Percentiles rank a stretch among this genome's conserved stretches.
Conservation (phyloP, 2,797 vertebrate species). For the Scyliorhinus canicula region DNA sequence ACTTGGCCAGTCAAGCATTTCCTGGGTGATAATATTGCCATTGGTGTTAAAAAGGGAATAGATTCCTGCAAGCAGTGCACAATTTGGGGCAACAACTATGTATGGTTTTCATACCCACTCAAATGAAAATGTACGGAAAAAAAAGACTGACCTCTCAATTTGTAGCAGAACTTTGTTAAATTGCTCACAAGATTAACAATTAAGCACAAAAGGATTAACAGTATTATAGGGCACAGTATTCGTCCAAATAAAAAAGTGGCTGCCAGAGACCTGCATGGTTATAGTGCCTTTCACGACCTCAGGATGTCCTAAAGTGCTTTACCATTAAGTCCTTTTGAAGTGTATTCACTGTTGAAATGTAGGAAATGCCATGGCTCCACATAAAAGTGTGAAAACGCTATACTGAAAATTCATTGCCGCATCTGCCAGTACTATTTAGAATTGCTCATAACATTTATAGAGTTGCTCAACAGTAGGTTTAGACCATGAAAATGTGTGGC, state of each 20-base stretch:
- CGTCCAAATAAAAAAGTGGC: background rate
- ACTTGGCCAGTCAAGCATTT: background rate
- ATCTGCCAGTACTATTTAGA: no score
- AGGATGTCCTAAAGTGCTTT: no score
- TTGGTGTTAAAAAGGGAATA: background rate
- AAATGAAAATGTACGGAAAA: background rate
- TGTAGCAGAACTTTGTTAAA: background rate
- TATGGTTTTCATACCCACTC: background rate
- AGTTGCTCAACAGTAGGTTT: background rate
- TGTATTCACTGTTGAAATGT: no score
- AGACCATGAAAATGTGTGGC: no score
- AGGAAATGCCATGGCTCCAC: no score
- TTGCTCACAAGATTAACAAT: background rate
- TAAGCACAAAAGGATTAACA: background rate
- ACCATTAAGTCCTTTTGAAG: no score
- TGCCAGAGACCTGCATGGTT: no score
- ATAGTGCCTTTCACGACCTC: no score
- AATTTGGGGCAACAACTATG: background rate
- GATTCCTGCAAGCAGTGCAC: background rate
- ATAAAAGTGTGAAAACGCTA: background rate
- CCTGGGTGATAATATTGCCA: background rate
- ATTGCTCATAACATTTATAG: no score
- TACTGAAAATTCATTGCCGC: background rate
- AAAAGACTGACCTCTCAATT: background rate
- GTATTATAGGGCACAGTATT: background rate